Evolutionary conservation across 1,140 invertebrate genomes (phyloP).

Genomic region (Bradynema listronoti): DNA sequence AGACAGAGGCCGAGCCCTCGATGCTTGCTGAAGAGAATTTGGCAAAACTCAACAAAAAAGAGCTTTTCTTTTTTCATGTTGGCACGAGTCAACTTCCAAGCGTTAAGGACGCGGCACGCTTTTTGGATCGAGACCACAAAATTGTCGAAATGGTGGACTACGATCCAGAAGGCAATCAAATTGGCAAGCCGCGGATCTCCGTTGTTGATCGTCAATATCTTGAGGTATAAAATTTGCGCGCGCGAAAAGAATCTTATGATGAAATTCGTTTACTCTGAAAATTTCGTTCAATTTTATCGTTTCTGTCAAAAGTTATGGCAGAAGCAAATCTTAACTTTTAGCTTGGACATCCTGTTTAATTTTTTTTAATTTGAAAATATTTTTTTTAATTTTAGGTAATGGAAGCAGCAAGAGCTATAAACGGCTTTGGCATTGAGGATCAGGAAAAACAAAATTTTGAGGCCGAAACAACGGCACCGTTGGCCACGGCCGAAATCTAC

Average conservation of each 20-base stretch:
- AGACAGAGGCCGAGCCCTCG: background rate
- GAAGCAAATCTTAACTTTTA: background rate
- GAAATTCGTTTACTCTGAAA: too few species aligned
- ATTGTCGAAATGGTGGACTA: constrained; percentile 16
- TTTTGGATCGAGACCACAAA: constrained; percentile 9
- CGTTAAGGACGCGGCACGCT: constrained; percentile 2
- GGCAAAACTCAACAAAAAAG: background rate
- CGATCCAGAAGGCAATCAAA: constrained; percentile 2
- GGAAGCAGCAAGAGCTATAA: constrained; percentile 1
- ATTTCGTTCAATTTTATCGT: too few species aligned
- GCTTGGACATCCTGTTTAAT: background rate
- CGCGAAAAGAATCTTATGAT: too few species aligned
- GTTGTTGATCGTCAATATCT: constrained; percentile 8
- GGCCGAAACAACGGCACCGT: constrained; percentile 9
- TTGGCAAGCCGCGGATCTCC: constrained; percentile 10
- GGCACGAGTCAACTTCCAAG: constrained; percentile 20
- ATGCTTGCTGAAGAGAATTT: background rate
- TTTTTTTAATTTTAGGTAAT: constrained; percentile 3
- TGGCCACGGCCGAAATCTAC: constrained; percentile 13
- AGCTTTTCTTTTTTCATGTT: constrained; percentile 24
- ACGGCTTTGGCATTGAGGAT: constrained; percentile 5
- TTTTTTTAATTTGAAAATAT: too few species aligned
- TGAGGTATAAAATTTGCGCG: too few species aligned
- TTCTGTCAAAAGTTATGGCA: too few species aligned
- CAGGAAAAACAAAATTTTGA: constrained; percentile 21